Percentiles rank a stretch among this genome's conserved stretches.
Evolutionary conservation across 2,113 vertebrate genomes (phyloP).

Genomic region (Zootoca vivipara): DNA sequence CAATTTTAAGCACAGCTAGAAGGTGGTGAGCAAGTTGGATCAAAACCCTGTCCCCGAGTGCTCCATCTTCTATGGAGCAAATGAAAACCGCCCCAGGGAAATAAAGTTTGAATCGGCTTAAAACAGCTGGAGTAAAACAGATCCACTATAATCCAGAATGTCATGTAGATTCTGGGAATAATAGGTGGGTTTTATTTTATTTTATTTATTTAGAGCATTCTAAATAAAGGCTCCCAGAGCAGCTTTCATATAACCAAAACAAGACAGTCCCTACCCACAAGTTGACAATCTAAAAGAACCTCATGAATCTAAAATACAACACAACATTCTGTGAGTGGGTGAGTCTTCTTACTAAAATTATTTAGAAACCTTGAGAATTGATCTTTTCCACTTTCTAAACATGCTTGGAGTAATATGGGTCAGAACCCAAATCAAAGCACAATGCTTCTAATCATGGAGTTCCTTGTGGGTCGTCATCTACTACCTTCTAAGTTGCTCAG

Average conservation of each 20-base stretch:
- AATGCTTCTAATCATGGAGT: not conserved
- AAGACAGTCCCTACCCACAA: too few species aligned
- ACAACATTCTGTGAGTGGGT: not conserved
- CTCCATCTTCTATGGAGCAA: slow-evolving; percentile 12
- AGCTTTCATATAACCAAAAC: too few species aligned
- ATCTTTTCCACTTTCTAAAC: not conserved
- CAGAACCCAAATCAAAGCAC: not conserved
- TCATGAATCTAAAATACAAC: not conserved
- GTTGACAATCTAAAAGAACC: too few species aligned
- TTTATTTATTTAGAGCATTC: too few species aligned
- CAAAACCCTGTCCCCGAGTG: not conserved
- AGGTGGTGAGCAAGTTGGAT: not conserved
- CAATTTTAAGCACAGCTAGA: slow-evolving; percentile 24
- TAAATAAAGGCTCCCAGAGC: too few species aligned
- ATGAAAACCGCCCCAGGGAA: not conserved
- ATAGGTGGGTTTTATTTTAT: not conserved
- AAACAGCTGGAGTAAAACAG: not conserved
- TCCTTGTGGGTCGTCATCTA: not conserved
- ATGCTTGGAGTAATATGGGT: not conserved
- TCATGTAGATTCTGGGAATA: not conserved
- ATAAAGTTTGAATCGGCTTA: not conserved
- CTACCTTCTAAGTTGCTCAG: not conserved
- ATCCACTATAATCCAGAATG: too few species aligned
- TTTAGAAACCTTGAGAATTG: not conserved
- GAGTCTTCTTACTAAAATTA: not conserved